Evolutionary conservation across 2,113 vertebrate genomes (phyloP).

Genomic region (Ivindomyrus marchei): DNA sequence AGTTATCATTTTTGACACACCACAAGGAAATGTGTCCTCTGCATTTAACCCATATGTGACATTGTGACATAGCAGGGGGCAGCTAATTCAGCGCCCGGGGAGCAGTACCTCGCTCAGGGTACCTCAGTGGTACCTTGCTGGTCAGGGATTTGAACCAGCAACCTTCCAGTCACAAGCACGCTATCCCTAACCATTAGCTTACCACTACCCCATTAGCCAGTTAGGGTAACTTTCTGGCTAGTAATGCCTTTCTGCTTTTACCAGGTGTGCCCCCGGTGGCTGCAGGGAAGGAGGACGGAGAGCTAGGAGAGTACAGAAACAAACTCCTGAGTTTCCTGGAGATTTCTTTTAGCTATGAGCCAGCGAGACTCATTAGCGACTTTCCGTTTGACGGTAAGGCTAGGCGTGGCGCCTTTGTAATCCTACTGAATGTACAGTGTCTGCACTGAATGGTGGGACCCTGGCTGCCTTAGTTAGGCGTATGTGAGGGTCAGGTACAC

Average conservation of each 20-base stretch:
- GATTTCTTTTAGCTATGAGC: constrained; percentile 81
- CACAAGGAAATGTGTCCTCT: too few species aligned
- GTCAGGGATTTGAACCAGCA: too few species aligned
- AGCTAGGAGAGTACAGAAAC: constrained; percentile 78
- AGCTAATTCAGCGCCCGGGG: too few species aligned
- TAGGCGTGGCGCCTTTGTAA: background rate
- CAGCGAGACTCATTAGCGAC: constrained; percentile 83
- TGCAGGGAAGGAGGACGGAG: constrained; percentile 80
- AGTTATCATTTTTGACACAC: too few species aligned
- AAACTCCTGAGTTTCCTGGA: constrained; percentile 85
- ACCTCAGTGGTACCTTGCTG: too few species aligned
- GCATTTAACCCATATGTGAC: too few species aligned
- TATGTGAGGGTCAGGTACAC: background rate
- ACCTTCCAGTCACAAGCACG: too few species aligned
- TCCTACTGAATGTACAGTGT: background rate
- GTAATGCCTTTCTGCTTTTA: background rate
- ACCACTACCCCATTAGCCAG: too few species aligned
- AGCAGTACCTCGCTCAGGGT: too few species aligned
- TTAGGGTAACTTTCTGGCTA: background rate
- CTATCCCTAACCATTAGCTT: too few species aligned
- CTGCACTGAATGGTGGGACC: background rate
- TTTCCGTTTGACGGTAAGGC: constrained; percentile 92
- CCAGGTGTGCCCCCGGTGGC: constrained; percentile 60
- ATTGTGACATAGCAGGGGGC: too few species aligned
- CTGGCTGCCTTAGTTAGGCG: background rate